phyloP scores from a whole-genome alignment of 2,113 vertebrate species.

The Ictalurus punctatus region DNA sequence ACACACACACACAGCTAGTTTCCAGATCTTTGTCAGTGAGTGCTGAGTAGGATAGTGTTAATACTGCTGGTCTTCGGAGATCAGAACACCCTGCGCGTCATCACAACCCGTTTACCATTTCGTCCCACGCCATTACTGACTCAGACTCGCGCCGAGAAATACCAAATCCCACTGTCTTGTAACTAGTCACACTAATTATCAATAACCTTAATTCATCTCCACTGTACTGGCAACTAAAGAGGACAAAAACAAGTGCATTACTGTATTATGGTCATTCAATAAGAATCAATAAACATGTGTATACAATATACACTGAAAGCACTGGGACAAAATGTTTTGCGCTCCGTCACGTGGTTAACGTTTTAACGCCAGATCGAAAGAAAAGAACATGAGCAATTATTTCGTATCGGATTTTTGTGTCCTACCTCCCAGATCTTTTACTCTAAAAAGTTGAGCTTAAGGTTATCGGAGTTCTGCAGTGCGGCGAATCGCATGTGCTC shows the following conservation, averaged over 20 bases:
- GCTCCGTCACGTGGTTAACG: not conserved
- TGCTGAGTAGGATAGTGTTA: not conserved
- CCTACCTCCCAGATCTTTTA: not conserved
- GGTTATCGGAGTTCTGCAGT: not conserved
- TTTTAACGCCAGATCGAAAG: not conserved
- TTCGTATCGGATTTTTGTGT: not conserved
- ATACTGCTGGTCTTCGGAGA: not conserved
- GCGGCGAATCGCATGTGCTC: not conserved
- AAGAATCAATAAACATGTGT: not conserved
- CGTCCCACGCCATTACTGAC: not conserved
- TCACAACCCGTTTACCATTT: conserved; percentile 25
- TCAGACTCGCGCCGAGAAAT: not conserved
- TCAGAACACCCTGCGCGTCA: not conserved
- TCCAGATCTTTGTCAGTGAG: not conserved
- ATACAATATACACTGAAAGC: not conserved
- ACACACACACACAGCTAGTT: not conserved
- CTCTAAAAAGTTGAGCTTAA: not conserved
- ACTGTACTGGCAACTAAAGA: not conserved
- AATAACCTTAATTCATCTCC: not conserved
- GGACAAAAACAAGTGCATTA: not conserved
- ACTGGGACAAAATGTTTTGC: not conserved
- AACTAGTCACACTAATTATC: not conserved
- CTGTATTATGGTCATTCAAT: not conserved
- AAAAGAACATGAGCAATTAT: not conserved
- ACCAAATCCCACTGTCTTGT: not conserved